Evolutionary conservation across 1,140 invertebrate species (phyloP).

Genomic region (Drosophila busckii): DNA sequence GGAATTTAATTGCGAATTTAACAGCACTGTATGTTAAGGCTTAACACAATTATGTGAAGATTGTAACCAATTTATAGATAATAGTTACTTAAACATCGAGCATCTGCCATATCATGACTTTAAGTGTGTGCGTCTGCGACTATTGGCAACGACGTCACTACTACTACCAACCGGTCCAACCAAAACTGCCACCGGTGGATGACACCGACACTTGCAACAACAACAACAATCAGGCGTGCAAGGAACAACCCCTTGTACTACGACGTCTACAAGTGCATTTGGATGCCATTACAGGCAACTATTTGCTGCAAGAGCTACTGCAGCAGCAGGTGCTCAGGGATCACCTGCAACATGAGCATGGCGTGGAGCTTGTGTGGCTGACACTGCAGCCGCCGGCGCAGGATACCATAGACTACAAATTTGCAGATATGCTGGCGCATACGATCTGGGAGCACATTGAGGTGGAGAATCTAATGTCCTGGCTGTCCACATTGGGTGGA

Average conservation of each 20-base stretch:
- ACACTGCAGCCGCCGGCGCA: constrained; percentile 80
- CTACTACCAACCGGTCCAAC: constrained; percentile 17
- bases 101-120: constrained; percentile 11
- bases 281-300: constrained; percentile 62
- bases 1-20: too few species aligned
- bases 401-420: constrained; percentile 84
- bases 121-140: constrained; percentile 50
- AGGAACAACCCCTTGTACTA: too few species aligned
- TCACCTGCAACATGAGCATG: constrained; percentile 13
- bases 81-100: not conserved
- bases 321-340: constrained; percentile 25
- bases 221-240: not conserved
- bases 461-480: constrained; percentile 92
- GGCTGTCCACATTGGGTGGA: constrained; percentile 97
- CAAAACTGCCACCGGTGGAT: not conserved
- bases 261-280: constrained; percentile 37
- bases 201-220: not conserved
- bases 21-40: too few species aligned
- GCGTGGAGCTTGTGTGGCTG: constrained; percentile 55
- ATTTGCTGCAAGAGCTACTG: constrained; percentile 51
- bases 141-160: constrained; percentile 52
- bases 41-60: too few species aligned
- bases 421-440: constrained; percentile 79
- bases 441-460: constrained; percentile 84
- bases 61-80: too few species aligned